phyloP scores from a whole-genome alignment of 2,113 vertebrate species.

The Polyodon spathula region DNA sequence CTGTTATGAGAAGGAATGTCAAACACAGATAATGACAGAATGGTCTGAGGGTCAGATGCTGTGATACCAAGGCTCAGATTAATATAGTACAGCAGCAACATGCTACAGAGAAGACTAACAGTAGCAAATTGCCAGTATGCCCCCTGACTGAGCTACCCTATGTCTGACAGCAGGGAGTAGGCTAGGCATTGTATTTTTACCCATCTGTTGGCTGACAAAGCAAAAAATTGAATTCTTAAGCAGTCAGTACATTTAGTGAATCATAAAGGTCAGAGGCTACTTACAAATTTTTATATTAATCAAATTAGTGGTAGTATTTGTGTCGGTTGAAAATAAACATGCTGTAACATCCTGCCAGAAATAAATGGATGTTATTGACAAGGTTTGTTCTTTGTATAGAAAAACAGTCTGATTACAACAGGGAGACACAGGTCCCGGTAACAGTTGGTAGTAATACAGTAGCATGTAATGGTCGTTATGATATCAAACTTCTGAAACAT shows the following conservation, averaged over 20 bases:
- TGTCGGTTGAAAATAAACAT: background rate
- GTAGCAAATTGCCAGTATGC: constrained; percentile 1
- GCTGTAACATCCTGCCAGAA: background rate
- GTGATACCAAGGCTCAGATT: constrained; percentile 1
- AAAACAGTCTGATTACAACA: too few relatives aligned
- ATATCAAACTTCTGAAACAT: too few relatives aligned
- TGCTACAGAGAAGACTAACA: background rate
- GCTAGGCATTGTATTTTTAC: background rate
- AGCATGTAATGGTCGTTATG: too few relatives aligned
- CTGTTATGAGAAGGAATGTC: background rate
- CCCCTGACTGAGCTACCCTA: background rate
- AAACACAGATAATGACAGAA: background rate
- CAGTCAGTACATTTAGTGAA: background rate
- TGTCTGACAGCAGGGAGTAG: background rate
- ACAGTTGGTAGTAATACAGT: too few relatives aligned
- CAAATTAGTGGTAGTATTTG: background rate
- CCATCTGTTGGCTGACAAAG: background rate
- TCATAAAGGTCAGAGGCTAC: background rate
- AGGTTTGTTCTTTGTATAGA: background rate
- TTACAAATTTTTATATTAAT: background rate
- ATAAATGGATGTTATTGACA: background rate
- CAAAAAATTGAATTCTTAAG: background rate
- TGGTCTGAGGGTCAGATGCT: background rate
- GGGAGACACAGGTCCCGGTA: too few relatives aligned
- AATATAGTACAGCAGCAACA: background rate